Conservation (phyloP, 2,113 vertebrate genomes). For the Antidorcas marsupialis region DNA sequence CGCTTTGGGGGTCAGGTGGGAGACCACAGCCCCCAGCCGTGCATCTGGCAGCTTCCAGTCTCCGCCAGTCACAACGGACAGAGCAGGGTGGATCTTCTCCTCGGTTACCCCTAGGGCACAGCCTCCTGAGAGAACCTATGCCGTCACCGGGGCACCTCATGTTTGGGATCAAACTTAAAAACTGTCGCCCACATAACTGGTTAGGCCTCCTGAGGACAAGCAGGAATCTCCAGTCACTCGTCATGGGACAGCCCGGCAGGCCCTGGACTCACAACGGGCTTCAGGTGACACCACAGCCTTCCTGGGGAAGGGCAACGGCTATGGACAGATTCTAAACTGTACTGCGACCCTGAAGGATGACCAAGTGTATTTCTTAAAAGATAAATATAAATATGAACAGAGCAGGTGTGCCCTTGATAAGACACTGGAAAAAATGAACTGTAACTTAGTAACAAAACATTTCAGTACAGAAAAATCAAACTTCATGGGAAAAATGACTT, state of each 20-base stretch:
- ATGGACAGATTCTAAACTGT: neutral
- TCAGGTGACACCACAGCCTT: neutral
- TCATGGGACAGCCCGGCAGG: neutral
- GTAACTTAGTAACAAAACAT: neutral
- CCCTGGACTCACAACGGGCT: neutral
- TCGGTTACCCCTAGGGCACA: neutral
- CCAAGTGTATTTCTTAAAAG: neutral
- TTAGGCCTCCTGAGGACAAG: neutral
- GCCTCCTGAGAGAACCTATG: neutral
- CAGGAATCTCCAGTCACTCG: neutral
- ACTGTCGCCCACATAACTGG: neutral
- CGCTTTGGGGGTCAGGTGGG: fast-evolving
- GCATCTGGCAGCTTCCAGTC: fast-evolving
- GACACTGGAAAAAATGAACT: neutral
- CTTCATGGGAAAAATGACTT: neutral
- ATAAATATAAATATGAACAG: neutral
- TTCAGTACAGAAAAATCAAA: conserved; percentile 14
- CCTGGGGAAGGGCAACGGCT: neutral
- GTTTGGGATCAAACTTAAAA: neutral
- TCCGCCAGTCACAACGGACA: fast-evolving
- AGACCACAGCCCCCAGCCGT: fast-evolving
- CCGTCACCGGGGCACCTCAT: neutral
- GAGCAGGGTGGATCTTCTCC: neutral
- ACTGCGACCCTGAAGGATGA: neutral
- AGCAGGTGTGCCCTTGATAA: neutral